A percentile compares a stretch with the other conserved stretches of the same genome.
These are phyloP conservation scores for Phycodurus eques DNA, from an alignment of 2,113 vertebrate species.

Conservation along the genomic window DNA sequence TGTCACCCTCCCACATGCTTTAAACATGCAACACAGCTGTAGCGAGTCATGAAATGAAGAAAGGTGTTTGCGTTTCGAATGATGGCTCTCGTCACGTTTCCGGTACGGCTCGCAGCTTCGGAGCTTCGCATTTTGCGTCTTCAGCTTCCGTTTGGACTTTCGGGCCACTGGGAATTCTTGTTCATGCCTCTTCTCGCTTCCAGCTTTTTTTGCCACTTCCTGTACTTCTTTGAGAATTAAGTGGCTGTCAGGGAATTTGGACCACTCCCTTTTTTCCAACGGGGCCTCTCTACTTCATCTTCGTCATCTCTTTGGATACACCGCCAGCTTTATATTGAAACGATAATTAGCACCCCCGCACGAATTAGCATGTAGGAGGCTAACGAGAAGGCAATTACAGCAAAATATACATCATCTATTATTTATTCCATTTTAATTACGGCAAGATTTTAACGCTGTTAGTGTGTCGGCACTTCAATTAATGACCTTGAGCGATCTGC, in stretches of 20 bases:
- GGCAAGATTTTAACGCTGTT: slow-evolving; percentile 67
- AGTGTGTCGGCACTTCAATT: slow-evolving; percentile 67
- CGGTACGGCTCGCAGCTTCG: not conserved
- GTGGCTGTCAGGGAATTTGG: slow-evolving; percentile 52
- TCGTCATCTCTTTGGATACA: slow-evolving; percentile 40
- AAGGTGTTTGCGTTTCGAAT: not conserved
- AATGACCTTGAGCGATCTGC: slow-evolving; percentile 77
- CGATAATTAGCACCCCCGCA: slow-evolving; percentile 67
- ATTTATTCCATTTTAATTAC: slow-evolving; percentile 75
- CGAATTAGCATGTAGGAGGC: slow-evolving; percentile 70
- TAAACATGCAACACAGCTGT: not conserved
- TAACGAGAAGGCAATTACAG: slow-evolving; percentile 73
- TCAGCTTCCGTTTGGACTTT: slow-evolving; percentile 63
- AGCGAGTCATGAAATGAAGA: not conserved
- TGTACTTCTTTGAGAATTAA: slow-evolving; percentile 73
- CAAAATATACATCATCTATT: slow-evolving; percentile 75
- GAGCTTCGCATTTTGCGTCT: slow-evolving; percentile 44
- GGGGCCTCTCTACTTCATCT: slow-evolving; percentile 51
- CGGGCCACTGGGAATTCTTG: slow-evolving; percentile 71
- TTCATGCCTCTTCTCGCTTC: slow-evolving; percentile 64
- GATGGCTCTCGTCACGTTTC: not conserved
- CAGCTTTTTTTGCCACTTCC: slow-evolving; percentile 73
- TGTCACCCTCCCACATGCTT: not conserved
- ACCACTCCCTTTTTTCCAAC: slow-evolving; percentile 48
- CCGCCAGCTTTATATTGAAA: slow-evolving; percentile 55